Conservation (phyloP, 2,113 vertebrate species). For the Pachycephala philippinensis region DNA sequence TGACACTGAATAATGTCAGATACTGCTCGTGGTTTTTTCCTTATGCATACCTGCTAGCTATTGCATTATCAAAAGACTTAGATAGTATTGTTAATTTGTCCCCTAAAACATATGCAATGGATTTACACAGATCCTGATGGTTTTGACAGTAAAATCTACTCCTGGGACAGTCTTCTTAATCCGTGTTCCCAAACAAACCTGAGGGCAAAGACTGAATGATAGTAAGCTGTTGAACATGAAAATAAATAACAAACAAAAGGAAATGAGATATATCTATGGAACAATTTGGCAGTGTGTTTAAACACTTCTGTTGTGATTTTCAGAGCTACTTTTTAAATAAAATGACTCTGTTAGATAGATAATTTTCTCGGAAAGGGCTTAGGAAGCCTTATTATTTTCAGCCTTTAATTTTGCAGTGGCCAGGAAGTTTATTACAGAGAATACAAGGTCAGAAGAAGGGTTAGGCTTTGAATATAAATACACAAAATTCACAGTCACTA, state of each 20-base stretch:
- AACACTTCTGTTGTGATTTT: slow-evolving; percentile 16
- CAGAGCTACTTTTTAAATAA: not conserved
- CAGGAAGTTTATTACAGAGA: not conserved
- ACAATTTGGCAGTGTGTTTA: not conserved
- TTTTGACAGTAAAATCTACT: slow-evolving; percentile 51
- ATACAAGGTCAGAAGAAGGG: not conserved
- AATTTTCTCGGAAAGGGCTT: not conserved
- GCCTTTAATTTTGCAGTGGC: not conserved
- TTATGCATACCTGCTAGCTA: slow-evolving; percentile 40
- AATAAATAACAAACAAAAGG: slow-evolving; percentile 39
- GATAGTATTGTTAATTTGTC: slow-evolving; percentile 5
- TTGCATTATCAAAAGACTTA: slow-evolving; percentile 21
- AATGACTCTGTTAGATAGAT: not conserved
- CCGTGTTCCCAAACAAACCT: slow-evolving; percentile 19
- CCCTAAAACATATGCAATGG: not conserved
- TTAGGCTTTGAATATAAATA: not conserved
- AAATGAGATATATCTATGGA: not conserved
- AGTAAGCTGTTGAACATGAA: slow-evolving; percentile 20
- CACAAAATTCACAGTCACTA: not conserved
- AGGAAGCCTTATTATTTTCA: not conserved
- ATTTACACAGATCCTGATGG: slow-evolving; percentile 32
- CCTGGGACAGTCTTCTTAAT: slow-evolving; percentile 27
- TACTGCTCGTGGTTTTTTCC: not conserved
- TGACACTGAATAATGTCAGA: not conserved
- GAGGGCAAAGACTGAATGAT: slow-evolving; percentile 18